phyloP scores from a whole-genome alignment of 1,140 invertebrate genomes.

The Lithobius niger region DNA sequence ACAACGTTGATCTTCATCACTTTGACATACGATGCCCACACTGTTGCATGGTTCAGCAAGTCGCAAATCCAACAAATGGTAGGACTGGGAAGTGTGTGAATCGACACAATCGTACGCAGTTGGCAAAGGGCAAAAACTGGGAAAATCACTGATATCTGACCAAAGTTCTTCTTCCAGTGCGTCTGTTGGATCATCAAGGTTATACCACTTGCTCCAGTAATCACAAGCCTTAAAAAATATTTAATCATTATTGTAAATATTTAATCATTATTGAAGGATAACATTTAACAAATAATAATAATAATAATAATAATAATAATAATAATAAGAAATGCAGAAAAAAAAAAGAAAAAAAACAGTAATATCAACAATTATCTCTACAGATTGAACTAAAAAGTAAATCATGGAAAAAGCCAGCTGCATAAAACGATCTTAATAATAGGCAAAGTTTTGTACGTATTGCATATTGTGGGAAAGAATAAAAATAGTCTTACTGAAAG shows the following conservation, averaged over 20 bases:
- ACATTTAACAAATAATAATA: neutral
- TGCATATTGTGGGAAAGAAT: too few species aligned
- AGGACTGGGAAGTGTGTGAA: constrained; percentile 1
- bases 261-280: neutral
- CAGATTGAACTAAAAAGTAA: too few species aligned
- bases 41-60: constrained; percentile 52
- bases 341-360: too few species aligned
- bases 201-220: constrained; percentile 13
- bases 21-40: constrained; percentile 48
- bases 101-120: constrained; percentile 5
- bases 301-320: neutral
- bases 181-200: constrained; percentile 19
- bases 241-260: neutral
- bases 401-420: too few species aligned
- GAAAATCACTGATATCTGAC: constrained; percentile 13
- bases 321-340: neutral
- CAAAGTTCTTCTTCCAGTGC: constrained; percentile 17
- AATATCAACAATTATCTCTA: too few species aligned
- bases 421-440: too few species aligned
- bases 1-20: constrained; percentile 24
- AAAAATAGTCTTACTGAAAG: too few species aligned
- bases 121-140: constrained; percentile 7
- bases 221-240: neutral
- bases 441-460: too few species aligned
- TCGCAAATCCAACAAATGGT: constrained; percentile 48